Evolutionary conservation across 2,113 vertebrate genomes (phyloP).

Genomic region (Thinocorus orbignyianus): DNA sequence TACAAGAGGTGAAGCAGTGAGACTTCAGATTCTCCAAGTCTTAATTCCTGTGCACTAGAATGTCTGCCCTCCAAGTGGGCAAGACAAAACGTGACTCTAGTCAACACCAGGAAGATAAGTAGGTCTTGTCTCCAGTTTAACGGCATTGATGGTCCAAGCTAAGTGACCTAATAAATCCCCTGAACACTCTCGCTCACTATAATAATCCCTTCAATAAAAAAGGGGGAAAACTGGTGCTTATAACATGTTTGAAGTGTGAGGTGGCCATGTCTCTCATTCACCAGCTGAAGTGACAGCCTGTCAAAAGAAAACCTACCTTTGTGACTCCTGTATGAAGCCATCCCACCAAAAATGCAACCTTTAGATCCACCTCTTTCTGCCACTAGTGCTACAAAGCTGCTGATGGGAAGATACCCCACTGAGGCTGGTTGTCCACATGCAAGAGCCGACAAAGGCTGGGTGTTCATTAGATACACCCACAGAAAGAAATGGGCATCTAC

Average conservation of each 20-base stretch:
- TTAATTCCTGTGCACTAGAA: background rate
- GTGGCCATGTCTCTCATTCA: background rate
- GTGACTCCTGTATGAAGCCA: background rate
- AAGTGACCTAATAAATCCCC: background rate
- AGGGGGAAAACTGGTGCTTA: fast-evolving
- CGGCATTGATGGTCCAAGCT: background rate
- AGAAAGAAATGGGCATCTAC: background rate
- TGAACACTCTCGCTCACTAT: background rate
- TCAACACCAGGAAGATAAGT: background rate
- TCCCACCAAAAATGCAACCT: background rate
- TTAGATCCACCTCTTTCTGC: background rate
- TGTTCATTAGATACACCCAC: background rate
- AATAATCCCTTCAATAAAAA: background rate
- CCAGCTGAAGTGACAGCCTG: background rate
- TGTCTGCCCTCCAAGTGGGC: background rate
- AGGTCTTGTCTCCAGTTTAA: background rate
- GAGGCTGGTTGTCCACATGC: background rate
- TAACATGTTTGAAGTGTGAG: background rate
- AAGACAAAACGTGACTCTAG: background rate
- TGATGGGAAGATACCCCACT: background rate
- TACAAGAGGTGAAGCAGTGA: background rate
- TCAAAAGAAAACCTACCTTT: background rate
- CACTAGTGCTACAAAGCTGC: background rate
- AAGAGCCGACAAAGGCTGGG: background rate
- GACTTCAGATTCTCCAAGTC: background rate